Percentiles rank a stretch among this genome's conserved stretches.
Conservation (phyloP, 2,888 invertebrate genomes). For the Macrosiphum euphorbiae region DNA sequence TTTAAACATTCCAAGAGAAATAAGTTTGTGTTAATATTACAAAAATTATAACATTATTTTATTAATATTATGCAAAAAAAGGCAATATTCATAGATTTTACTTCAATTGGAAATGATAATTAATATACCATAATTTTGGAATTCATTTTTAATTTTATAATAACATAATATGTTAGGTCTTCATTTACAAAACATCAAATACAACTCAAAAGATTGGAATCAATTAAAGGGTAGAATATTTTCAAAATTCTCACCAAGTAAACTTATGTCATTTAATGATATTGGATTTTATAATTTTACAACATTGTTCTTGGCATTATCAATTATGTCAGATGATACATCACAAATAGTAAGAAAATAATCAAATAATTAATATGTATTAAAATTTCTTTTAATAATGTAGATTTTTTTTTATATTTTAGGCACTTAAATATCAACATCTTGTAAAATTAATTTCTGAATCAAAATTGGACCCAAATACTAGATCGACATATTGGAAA, state of each 20-base stretch:
- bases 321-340: conserved; percentile 69
- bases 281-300: conserved; percentile 75
- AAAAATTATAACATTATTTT: not conserved
- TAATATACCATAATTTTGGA: not conserved
- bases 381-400: not conserved
- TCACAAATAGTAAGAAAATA: conserved; percentile 46
- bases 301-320: conserved; percentile 71
- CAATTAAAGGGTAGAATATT: conserved; percentile 75
- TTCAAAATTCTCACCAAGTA: conserved; percentile 75
- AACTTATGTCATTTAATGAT: conserved; percentile 73
- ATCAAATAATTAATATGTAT: not conserved
- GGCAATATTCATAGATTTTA: not conserved
- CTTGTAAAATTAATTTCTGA: conserved; percentile 57
- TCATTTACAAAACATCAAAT: conserved; percentile 69
- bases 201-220: conserved; percentile 71
- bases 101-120: not conserved
- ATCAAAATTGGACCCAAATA: conserved; percentile 51
- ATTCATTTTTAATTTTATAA: not conserved
- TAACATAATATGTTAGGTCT: conserved; percentile 68
- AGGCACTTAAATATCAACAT: conserved; percentile 60
- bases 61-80: not conserved
- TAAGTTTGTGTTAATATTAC: not conserved
- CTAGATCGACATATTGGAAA: conserved; percentile 56
- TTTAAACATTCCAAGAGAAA: not conserved
- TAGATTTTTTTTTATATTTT: not conserved